Conservation (phyloP, 2,113 vertebrate genomes). For the Melierax canorus region DNA sequence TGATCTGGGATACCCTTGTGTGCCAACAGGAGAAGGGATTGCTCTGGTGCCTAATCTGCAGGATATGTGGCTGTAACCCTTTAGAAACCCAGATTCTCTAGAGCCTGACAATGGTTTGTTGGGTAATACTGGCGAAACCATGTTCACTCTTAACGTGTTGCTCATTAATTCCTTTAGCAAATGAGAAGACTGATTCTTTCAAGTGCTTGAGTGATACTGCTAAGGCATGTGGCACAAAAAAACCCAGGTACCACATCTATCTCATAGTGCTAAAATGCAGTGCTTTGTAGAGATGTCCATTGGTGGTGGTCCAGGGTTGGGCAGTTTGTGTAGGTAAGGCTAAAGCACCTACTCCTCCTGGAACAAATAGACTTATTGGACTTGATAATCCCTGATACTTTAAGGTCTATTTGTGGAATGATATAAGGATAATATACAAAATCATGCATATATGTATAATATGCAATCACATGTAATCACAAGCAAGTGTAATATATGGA, state of each 20-base stretch:
- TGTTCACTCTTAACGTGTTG: fast-evolving
- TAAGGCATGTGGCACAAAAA: neutral
- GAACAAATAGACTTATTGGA: neutral
- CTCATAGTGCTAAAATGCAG: neutral
- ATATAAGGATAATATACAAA: neutral
- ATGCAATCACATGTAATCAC: neutral
- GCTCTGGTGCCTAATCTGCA: neutral
- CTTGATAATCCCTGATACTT: neutral
- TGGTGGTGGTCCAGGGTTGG: neutral
- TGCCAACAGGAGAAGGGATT: neutral
- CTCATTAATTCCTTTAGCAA: neutral
- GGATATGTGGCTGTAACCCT: neutral
- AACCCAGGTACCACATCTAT: neutral
- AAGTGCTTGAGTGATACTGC: neutral
- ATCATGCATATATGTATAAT: neutral
- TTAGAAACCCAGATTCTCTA: neutral
- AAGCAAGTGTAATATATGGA: neutral
- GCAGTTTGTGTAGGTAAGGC: neutral
- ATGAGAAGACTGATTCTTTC: neutral
- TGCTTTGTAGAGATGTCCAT: neutral
- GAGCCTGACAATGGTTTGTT: neutral
- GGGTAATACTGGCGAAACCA: neutral
- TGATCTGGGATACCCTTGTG: neutral
- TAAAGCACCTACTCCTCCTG: too few relatives aligned
- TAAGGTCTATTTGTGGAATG: neutral